These are phyloP conservation scores for Perccottus glenii DNA, from an alignment of 2,113 vertebrate genomes.

Conservation along the genomic window DNA sequence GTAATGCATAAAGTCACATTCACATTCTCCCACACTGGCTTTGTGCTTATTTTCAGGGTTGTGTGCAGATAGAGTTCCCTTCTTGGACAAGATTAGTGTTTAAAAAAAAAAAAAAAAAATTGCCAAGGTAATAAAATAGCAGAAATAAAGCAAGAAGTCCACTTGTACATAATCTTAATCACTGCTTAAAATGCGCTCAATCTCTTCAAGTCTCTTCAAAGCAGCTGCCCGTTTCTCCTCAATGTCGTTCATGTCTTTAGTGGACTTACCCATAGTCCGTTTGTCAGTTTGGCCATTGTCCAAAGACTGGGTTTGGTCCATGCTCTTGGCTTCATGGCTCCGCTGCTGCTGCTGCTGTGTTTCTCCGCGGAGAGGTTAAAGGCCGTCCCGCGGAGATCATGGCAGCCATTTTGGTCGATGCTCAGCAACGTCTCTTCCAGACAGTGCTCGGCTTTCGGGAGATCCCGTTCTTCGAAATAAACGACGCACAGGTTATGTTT, in stretches of 20 bases:
- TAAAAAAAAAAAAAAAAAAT: conserved; percentile 17
- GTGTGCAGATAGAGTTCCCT: conserved; percentile 46
- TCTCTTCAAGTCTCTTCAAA: conserved; percentile 97
- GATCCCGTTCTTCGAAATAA: conserved; percentile 94
- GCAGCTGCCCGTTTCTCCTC: conserved; percentile 96
- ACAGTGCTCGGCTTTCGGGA: conserved; percentile 89
- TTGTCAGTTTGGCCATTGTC: conserved; percentile 78
- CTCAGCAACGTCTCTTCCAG: conserved; percentile 89
- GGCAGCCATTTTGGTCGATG: conserved; percentile 92
- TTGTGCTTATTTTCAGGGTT: conserved; percentile 55
- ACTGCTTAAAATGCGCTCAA: conserved; percentile 95
- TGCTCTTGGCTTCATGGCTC: conserved; percentile 48
- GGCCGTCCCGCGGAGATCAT: conserved; percentile 78
- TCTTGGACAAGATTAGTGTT: conserved; percentile 52
- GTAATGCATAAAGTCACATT: conserved; percentile 35
- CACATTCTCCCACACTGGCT: conserved; percentile 36
- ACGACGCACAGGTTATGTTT: conserved; percentile 98
- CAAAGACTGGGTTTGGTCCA: conserved; percentile 75
- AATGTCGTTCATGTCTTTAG: conserved; percentile 94
- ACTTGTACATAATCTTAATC: conserved; percentile 79
- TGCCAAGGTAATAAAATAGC: conserved; percentile 27
- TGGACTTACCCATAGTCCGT: conserved; percentile 85
- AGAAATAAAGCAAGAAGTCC: conserved; percentile 63
- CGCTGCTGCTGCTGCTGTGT: conserved; percentile 38
- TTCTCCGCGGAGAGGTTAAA: conserved; percentile 51